Base-by-base conservation (phyloP, 1,140 invertebrate species). In the Aphelinus atriplicis region DNA sequence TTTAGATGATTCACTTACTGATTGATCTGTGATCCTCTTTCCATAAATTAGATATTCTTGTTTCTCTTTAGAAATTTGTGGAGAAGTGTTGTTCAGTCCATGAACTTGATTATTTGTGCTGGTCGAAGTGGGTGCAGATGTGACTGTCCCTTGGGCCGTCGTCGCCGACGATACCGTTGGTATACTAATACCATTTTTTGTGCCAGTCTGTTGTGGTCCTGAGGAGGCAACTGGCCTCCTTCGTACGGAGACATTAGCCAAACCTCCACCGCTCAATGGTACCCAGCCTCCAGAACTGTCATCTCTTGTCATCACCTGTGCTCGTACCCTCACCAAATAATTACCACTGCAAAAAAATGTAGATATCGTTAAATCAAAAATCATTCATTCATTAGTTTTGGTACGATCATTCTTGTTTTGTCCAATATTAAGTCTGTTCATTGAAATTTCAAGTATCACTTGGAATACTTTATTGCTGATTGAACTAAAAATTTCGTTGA, bases 301-400 rank as follows among this genome's bases (percentile, higher is more conserved):
- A 92, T 98, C 97, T 80, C 97, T 91, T 84, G 95, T 97, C 97
- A 98, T 98, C 90, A 98, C 97, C 92, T 98, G 97, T 89, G 97
- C 97, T 84, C 95, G 94, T 84, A 98, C 96, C 88, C 94, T 95
- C 90, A 98, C 97, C 92, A 98, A 91, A 90, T 93, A 95, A 89
- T 93, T 92, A 87, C 92, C 95, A 94, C 95, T 96, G 89, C 74
- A 93, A 73, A 78, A 72, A 76, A 69, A 50, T 62, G 66, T 61
- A 57, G 26, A 26, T 26, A 26, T 26, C 26, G 26, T 26, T 26
- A 26, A 26, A 26, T 26, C 26, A 26, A 26, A 26, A 26, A 26
- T 26, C 26, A 26, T 26, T 26, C 26, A 26, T 26, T 26, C 26
- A 26, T 26, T 26, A 26, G 26, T 26, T 26, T 26, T 26, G 26